Base-by-base conservation (phyloP, 2,888 invertebrate species). In the Cryptophagus acutangulus region DNA sequence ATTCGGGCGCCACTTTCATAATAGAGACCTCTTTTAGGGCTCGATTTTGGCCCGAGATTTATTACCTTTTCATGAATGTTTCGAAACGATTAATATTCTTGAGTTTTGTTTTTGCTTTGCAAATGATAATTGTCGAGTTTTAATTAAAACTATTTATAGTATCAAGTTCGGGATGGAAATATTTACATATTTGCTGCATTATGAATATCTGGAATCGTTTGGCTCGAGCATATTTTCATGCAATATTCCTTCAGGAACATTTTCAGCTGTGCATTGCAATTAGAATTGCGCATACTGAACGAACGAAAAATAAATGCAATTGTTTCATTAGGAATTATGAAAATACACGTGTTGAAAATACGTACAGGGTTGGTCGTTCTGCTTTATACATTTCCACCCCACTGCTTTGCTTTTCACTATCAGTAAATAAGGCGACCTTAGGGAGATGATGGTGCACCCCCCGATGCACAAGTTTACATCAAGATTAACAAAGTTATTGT, bases 401-500 rank as follows among this genome's bases (percentile, higher is more conserved):
- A 18, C 16, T 31, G 29, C 20, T 45, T 8, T 20, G 6, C 6
- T n/a, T 20, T 20, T 12, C 10, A 12, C 30, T n/a, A 6, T 6
- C 30, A 29, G 10, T 29, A n/a, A n/a, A n/a, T n/a, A n/a, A n/a
- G n/a, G 16, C 12, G 3, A 42, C 51, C 54, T 52, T 46, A 36
- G 54, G 51, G 54, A 50, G 46, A 36, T 31, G 36, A 35, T 28
- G 34, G 34, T 30, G 45, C 46, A 41, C 54, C 48, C 51, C 49
- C 35, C 39, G 26, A 39, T 43, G 40, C 43, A 43, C 36, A 46
- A 54, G 49, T 52, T 49, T 48, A 48, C 50, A 50, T 54, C 49
- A 43, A 49, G 49, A 54, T 54, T 55, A 55, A 55, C 55, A 52
- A 53, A 48, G 55, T 55, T 51, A 53, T 51, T 51, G 52, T 54